Conservation (phyloP, 2,888 invertebrate species). For the Choreutis nemorana region DNA sequence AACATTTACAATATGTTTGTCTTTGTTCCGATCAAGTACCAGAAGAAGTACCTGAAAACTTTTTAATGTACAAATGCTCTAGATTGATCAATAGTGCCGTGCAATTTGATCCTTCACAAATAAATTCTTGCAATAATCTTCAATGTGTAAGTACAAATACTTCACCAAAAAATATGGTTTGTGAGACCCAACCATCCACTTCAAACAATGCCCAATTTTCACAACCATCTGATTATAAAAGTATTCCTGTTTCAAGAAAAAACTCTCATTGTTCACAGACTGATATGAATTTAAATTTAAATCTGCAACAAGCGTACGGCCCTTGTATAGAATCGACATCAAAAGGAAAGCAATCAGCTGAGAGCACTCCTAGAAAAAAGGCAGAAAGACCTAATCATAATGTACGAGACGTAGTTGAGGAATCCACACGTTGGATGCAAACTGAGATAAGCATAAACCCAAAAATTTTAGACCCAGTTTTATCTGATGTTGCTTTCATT, state of each 20-base stretch:
- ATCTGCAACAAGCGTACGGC: constrained; percentile 19
- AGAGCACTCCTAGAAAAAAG: too few relatives aligned
- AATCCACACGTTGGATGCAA: constrained; percentile 42
- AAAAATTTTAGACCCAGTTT: constrained; percentile 39
- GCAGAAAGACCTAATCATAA: too few relatives aligned
- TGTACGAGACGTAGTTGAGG: too few relatives aligned
- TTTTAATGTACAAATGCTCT: constrained; percentile 40
- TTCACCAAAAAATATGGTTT: too few relatives aligned
- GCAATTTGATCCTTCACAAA: constrained; percentile 16
- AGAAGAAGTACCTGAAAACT: constrained; percentile 26
- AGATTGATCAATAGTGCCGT: constrained; percentile 23
- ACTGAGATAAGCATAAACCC: constrained; percentile 55
- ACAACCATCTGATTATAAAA: too few relatives aligned
- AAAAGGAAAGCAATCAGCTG: too few relatives aligned
- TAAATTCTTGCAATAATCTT: constrained; percentile 12
- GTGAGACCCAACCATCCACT: too few relatives aligned
- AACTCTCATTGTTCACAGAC: constrained; percentile 44
- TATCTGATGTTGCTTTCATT: constrained; percentile 41
- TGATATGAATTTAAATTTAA: constrained; percentile 22
- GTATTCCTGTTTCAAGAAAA: constrained; percentile 11
- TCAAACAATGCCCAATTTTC: too few relatives aligned
- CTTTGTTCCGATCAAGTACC: constrained; percentile 27
- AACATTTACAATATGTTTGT: constrained; percentile 39
- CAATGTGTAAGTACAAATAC: constrained; percentile 13
- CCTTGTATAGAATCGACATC: neutral